A percentile compares a stretch with the other conserved stretches of the same genome.
Evolutionary conservation across 1,140 invertebrate genomes (phyloP).

Genomic region (Zaprionus capensis): DNA sequence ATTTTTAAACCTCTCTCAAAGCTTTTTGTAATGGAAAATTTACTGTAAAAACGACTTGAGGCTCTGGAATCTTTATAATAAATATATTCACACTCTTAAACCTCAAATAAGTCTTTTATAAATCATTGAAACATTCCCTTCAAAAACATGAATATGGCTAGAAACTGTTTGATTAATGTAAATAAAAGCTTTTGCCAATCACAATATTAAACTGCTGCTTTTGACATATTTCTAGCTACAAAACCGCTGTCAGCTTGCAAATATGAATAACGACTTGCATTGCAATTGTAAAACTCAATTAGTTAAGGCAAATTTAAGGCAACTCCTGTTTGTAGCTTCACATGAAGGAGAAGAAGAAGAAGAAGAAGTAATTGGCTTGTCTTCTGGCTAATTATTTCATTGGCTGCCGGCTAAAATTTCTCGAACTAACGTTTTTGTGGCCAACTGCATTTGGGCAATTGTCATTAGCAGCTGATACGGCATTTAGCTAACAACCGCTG

Average conservation of each 20-base stretch:
- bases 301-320: background rate
- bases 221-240: background rate
- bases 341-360: background rate
- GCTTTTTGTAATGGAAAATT: no score
- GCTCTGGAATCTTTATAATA: no score
- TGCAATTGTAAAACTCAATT: constrained; percentile 3
- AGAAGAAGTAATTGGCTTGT: background rate
- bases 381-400: constrained; percentile 12
- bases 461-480: constrained; percentile 54
- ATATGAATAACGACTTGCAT: background rate
- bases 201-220: background rate
- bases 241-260: background rate
- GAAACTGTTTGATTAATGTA: background rate
- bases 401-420: background rate
- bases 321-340: background rate
- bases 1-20: no score
- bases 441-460: constrained; percentile 9
- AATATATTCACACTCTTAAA: background rate
- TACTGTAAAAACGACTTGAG: no score
- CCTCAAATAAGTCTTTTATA: background rate
- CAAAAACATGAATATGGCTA: background rate
- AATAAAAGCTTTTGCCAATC: background rate
- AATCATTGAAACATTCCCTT: background rate
- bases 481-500: constrained; percentile 54
- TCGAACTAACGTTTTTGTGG: constrained; percentile 10